Evolutionary conservation across 2,797 vertebrate species (phyloP), one percentile per base, ranked within the genome.

Genomic region (Falco novaeseelandiae): DNA sequence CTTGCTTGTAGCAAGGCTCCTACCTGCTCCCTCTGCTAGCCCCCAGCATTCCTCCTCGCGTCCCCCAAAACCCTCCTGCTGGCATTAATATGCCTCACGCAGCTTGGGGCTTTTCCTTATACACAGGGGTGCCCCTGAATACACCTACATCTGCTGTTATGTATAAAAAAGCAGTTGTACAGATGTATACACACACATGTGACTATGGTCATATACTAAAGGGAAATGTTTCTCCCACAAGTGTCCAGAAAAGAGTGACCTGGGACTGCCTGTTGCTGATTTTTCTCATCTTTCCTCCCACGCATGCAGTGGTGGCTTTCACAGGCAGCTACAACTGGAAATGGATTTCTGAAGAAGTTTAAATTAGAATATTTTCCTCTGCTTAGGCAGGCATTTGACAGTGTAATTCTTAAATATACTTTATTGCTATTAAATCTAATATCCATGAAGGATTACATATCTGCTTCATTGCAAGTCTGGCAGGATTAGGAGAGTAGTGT

Each of bases 401-500:
- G 63, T 20, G 30, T 77, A 94, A 92, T 93, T 93, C 93, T 92
- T 91, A 96, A 89, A 91, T 26, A 62, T 25, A 49, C 5, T 89
- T 88, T 73, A 90, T 84, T 89, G 51, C 90, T 85, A 87, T 93
- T 90, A 70, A 82, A 76, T 89, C 27, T 94, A 96, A 96, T 90
- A 73, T 74, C 77, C 27, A 0, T 89, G 95, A 93, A 95, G 88
- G 94, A 97, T 97, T 96, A 97, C 95, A 71, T 70, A 93, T 90
- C 95, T 95, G 81, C 88, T 94, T 77, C 88, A 63, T 83, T 93
- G 88, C 55, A 58, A 83, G 76, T 57, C 90, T 96, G 94, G 85
- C 88, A 93, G 91, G 95, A 93, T 97, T 94, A 96, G 77, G 44
- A 79, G 40, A 69, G 38, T 23, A 49, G 83, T 59, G 86, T 93